Percentiles rank a stretch among this genome's conserved stretches.
These are phyloP conservation scores for Scolanthus callimorphus DNA, from an alignment of 92 coral and sea anemone species.

Conservation along the genomic window DNA sequence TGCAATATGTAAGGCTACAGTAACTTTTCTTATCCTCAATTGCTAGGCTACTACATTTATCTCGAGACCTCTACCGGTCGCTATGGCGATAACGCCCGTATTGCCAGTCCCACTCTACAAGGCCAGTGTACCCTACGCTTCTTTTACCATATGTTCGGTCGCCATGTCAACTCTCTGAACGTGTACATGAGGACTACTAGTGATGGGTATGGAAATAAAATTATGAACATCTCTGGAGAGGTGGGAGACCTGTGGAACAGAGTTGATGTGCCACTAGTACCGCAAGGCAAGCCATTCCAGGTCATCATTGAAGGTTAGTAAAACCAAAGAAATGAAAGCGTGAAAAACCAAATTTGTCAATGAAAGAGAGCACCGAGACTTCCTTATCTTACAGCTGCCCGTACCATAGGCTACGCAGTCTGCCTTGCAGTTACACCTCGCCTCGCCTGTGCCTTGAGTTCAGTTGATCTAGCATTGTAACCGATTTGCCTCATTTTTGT, in stretches of 20 bases:
- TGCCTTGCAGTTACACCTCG: too few species aligned
- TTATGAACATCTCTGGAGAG: constrained; percentile 61
- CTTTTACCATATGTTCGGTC: constrained; percentile 95
- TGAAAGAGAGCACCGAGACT: too few species aligned
- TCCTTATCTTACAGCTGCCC: too few species aligned
- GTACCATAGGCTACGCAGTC: too few species aligned
- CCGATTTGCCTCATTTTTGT: too few species aligned
- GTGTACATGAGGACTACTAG: constrained; percentile 67
- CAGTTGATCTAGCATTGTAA: too few species aligned
- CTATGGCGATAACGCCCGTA: constrained; percentile 88
- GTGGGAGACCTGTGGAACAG: constrained; percentile 89
- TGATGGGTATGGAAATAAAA: constrained; percentile 52
- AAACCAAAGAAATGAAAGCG: too few species aligned
- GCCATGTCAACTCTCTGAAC: constrained; percentile 68
- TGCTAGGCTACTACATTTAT: constrained; percentile 84
- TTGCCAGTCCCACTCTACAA: constrained; percentile 73
- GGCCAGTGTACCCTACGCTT: constrained; percentile 87
- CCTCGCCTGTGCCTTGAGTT: too few species aligned
- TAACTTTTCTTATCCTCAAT: too few species aligned
- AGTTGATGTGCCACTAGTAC: constrained; percentile 26
- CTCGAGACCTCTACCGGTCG: constrained; percentile 68
- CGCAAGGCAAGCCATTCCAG: constrained; percentile 67
- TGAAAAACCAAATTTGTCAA: too few species aligned
- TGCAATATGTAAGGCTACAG: too few species aligned
- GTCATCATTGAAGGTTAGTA: constrained; percentile 95